Evolutionary conservation across 2,797 vertebrate species (phyloP), one percentile per base, ranked within the genome.

Genomic region (Sciaenops ocellatus): DNA sequence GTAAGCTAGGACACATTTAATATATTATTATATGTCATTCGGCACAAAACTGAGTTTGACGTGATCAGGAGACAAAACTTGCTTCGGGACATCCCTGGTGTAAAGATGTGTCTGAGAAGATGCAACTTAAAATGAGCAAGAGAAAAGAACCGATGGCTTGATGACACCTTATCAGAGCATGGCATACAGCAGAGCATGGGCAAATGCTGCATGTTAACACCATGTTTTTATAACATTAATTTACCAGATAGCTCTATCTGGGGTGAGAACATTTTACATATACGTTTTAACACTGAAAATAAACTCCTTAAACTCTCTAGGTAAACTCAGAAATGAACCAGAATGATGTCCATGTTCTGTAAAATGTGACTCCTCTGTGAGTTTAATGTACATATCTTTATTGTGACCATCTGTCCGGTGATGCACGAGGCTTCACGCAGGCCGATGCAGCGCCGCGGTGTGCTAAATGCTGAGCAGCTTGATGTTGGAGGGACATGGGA

Each of bases 401-500:
- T 20, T 42, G 38, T 70, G 30, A 63, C 17, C 34, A 9, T 74
- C 10, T n/a, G 56, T 52, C 24, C 30, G 74, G 73, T 71, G 79
- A 80, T 63, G 69, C 69, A 77, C 66, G 69, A 65, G 48, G 41
- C 72, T 69, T 77, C 77, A 69, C 16, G 6, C 64, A 73, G 76
- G 56, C 76, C 2, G 70, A 78, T 74, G 78, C 34, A 44, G 69
- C 69, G 59, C 83, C 6, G 48, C 10, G n/a, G 22, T 26, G 77
- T 66, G 26, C 72, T 55, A 68, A 80, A 80, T 28, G 66, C 51
- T 76, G 75, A 83, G 79, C 84, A 70, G 85, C 74, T 83, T 79
- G 86, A 79, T 87, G 85, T 78, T 82, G 86, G 84, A 85, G 81
- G 88, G 75, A 86, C 67, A 83, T 70, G 60, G 59, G 79, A 90